phyloP scores from a whole-genome alignment of 2,797 vertebrate genomes.

The Tokudaia tokunoshimensis region DNA sequence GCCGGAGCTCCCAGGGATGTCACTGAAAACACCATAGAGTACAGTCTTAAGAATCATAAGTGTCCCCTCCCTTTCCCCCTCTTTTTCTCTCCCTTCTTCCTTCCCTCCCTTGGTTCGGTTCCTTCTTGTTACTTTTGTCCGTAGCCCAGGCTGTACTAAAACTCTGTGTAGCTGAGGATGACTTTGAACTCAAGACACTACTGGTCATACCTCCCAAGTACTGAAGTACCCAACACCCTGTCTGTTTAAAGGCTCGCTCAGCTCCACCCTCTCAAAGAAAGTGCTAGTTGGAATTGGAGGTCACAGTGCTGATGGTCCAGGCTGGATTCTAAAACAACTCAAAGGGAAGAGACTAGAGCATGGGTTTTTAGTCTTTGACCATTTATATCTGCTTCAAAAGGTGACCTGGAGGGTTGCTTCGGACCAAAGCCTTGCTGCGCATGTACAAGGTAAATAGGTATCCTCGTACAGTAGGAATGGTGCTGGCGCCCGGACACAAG shows the following conservation, averaged over 20 bases:
- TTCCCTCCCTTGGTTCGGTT: background rate
- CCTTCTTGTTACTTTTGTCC: background rate
- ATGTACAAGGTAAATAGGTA: fast-evolving
- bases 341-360: background rate
- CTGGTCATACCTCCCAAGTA: background rate
- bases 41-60: background rate
- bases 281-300: fast-evolving
- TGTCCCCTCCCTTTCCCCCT: too few relatives aligned
- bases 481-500: background rate
- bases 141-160: background rate
- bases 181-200: background rate
- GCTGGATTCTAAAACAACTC: background rate
- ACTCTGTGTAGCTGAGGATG: background rate
- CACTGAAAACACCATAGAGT: background rate
- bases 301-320: background rate
- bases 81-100: too few relatives aligned
- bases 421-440: background rate
- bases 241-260: background rate
- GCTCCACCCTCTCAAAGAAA: background rate
- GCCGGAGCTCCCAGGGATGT: background rate
- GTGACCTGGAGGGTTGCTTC: background rate
- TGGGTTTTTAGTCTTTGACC: background rate
- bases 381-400: background rate
- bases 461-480: fast-evolving
- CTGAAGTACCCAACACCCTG: background rate